Conservation (phyloP, 2,797 vertebrate genomes). For the Holocentrus rufus region DNA sequence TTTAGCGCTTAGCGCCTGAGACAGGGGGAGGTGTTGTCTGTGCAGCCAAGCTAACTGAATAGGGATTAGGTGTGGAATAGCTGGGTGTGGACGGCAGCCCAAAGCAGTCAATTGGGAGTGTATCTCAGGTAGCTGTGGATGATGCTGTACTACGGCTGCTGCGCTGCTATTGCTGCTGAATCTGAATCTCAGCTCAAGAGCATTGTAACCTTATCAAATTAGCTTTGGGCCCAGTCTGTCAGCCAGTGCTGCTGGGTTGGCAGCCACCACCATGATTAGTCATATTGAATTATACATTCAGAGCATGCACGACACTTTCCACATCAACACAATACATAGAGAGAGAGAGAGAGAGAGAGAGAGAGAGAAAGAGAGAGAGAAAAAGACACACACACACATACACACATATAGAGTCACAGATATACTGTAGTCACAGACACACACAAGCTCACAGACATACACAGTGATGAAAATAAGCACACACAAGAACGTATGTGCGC, state of each 20-base stretch:
- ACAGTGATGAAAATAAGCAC: slow-evolving; percentile 51
- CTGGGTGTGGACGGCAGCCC: slow-evolving; percentile 61
- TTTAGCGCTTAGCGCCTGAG: slow-evolving; percentile 46
- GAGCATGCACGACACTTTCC: slow-evolving; percentile 79
- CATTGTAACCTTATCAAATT: slow-evolving; percentile 84
- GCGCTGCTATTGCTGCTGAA: slow-evolving; percentile 55
- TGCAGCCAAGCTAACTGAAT: slow-evolving; percentile 64
- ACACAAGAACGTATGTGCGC: slow-evolving; percentile 27
- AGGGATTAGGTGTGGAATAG: slow-evolving; percentile 62
- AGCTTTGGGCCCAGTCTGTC: slow-evolving; percentile 82
- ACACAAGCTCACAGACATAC: slow-evolving; percentile 45
- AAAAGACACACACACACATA: slow-evolving; percentile 14
- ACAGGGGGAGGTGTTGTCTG: slow-evolving; percentile 46
- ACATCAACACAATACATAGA: slow-evolving; percentile 73
- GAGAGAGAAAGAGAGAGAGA: slow-evolving; percentile 31
- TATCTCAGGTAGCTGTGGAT: slow-evolving; percentile 67
- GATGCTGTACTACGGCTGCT: slow-evolving; percentile 38
- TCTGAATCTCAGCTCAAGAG: slow-evolving; percentile 72
- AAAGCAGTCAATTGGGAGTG: slow-evolving; percentile 57
- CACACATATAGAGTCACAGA: slow-evolving; percentile 25
- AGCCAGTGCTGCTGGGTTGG: slow-evolving; percentile 78
- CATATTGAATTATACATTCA: slow-evolving; percentile 87
- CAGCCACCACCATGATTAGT: slow-evolving; percentile 84
- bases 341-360: slow-evolving; percentile 13
- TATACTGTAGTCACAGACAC: slow-evolving; percentile 58